phyloP scores from a whole-genome alignment of 2,113 vertebrate species.

The Camelus bactrianus region DNA sequence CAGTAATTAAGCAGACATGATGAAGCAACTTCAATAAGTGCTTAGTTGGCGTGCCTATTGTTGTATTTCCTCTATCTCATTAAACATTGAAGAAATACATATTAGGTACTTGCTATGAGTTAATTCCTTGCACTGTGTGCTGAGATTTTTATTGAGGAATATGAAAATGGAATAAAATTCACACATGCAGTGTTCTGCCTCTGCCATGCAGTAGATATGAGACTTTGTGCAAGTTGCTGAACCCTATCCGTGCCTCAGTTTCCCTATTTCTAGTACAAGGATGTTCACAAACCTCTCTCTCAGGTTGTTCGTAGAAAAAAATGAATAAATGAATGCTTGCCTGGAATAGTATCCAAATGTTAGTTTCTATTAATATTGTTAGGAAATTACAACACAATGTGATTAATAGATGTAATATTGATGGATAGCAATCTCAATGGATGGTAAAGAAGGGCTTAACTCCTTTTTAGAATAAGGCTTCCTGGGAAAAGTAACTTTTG shows the following conservation, averaged over 20 bases:
- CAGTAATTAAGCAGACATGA: constrained; percentile 30
- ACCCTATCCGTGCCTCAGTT: neutral
- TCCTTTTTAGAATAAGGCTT: neutral
- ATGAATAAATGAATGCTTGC: neutral
- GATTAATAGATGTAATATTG: neutral
- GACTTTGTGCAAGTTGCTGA: neutral
- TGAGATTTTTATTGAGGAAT: neutral
- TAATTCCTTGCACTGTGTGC: neutral
- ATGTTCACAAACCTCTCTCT: neutral
- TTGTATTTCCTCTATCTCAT: neutral
- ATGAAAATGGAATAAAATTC: neutral
- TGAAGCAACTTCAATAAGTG: neutral
- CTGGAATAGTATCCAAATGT: neutral
- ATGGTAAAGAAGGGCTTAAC: neutral
- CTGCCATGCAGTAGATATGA: neutral
- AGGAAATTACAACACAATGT: neutral
- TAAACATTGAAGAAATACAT: neutral
- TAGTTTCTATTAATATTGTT: neutral
- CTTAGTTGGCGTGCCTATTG: neutral
- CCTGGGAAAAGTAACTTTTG: neutral
- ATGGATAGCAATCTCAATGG: neutral
- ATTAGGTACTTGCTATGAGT: neutral
- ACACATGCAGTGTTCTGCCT: fast-evolving
- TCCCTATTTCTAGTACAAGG: neutral
- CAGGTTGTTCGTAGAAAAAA: neutral